phyloP scores from a whole-genome alignment of 2,797 vertebrate genomes.

The Urophycis tenuis region DNA sequence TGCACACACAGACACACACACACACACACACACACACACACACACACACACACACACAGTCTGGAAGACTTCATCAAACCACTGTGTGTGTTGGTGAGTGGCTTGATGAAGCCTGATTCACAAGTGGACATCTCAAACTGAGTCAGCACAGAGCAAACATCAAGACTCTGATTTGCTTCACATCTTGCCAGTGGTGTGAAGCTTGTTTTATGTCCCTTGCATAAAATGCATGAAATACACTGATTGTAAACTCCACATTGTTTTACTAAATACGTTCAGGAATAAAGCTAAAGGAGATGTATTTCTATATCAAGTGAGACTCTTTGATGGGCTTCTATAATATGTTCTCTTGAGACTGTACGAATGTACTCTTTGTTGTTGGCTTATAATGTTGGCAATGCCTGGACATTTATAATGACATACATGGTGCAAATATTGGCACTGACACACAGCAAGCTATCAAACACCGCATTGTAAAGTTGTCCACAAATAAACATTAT shows the following conservation, averaged over 20 bases:
- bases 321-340: too few relatives aligned
- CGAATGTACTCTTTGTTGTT: not conserved
- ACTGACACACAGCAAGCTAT: not conserved
- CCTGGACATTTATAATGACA: not conserved
- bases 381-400: not conserved
- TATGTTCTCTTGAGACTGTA: too few relatives aligned
- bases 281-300: not conserved
- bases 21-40: not conserved
- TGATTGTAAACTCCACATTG: too few relatives aligned
- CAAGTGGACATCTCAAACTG: not conserved
- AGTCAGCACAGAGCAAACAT: not conserved
- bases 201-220: too few relatives aligned
- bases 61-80: not conserved
- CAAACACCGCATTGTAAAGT: slow-evolving; percentile 1
- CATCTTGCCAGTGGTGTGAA: too few relatives aligned
- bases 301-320: not conserved
- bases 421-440: not conserved
- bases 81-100: slow-evolving; percentile 59
- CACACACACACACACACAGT: not conserved
- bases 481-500: slow-evolving; percentile 14
- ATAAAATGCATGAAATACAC: too few relatives aligned
- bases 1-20: not conserved
- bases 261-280: not conserved
- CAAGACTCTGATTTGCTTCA: too few relatives aligned
- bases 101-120: not conserved